Evolutionary conservation across 2,113 vertebrate genomes (phyloP).

Genomic region (Junco hyemalis): DNA sequence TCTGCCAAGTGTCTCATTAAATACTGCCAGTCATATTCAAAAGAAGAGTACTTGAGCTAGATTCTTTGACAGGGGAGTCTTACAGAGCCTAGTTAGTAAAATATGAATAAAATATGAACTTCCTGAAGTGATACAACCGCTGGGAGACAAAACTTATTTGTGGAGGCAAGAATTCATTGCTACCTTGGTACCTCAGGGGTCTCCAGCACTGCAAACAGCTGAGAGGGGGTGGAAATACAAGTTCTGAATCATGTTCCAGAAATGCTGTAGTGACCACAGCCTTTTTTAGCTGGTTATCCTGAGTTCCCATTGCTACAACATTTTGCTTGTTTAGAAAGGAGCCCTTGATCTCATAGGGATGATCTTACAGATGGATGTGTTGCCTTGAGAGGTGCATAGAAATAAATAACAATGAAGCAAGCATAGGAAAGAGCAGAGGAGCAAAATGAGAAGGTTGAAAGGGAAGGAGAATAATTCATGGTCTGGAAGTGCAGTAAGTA

Average conservation of each 20-base stretch:
- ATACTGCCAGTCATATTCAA: background rate
- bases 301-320: background rate
- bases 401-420: background rate
- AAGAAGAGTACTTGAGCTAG: background rate
- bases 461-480: background rate
- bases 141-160: background rate
- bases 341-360: background rate
- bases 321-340: background rate
- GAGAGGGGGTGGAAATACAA: background rate
- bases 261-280: background rate
- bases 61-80: background rate
- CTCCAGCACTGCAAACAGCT: background rate
- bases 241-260: background rate
- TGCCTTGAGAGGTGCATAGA: background rate
- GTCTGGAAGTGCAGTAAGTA: background rate
- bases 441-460: background rate
- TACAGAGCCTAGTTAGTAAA: background rate
- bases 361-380: background rate
- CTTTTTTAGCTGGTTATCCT: background rate
- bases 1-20: background rate
- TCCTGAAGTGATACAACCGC: background rate
- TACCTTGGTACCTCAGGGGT: background rate
- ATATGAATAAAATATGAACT: slow-evolving; percentile 19
- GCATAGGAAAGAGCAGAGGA: background rate
- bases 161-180: background rate